phyloP scores from a whole-genome alignment of 2,113 vertebrate species.

The Setophaga kirtlandii region DNA sequence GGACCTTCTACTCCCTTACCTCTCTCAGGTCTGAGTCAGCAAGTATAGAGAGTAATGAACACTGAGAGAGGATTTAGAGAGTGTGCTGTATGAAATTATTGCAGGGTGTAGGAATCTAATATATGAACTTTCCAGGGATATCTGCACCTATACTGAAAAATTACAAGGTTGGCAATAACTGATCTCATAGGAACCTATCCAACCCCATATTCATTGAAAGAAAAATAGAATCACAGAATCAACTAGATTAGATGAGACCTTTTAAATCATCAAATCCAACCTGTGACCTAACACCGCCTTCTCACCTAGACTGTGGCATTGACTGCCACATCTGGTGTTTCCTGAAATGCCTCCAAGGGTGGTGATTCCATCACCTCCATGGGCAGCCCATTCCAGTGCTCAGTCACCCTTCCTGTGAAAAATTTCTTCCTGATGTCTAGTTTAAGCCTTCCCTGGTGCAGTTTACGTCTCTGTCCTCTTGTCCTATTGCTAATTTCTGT shows the following conservation, averaged over 20 bases:
- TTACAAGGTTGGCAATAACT: background rate
- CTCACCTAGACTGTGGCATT: background rate
- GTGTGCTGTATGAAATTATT: background rate
- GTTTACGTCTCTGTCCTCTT: background rate
- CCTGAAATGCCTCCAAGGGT: background rate
- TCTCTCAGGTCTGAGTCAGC: background rate
- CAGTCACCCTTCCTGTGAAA: background rate
- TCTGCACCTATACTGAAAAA: background rate
- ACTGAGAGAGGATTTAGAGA: background rate
- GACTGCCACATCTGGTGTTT: background rate
- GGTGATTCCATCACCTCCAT: background rate
- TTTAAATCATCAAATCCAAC: background rate
- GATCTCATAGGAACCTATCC: background rate
- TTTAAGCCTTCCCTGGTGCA: background rate
- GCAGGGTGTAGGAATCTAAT: background rate
- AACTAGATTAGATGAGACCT: background rate
- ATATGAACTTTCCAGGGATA: background rate
- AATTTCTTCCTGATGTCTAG: background rate
- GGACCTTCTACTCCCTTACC: background rate
- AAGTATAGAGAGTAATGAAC: background rate
- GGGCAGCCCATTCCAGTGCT: background rate
- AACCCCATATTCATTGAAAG: background rate
- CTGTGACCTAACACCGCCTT: background rate
- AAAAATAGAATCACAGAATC: background rate
- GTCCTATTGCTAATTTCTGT: background rate